Conservation (phyloP, 2,888 invertebrate genomes). For the Cerceris rybyensis region DNA sequence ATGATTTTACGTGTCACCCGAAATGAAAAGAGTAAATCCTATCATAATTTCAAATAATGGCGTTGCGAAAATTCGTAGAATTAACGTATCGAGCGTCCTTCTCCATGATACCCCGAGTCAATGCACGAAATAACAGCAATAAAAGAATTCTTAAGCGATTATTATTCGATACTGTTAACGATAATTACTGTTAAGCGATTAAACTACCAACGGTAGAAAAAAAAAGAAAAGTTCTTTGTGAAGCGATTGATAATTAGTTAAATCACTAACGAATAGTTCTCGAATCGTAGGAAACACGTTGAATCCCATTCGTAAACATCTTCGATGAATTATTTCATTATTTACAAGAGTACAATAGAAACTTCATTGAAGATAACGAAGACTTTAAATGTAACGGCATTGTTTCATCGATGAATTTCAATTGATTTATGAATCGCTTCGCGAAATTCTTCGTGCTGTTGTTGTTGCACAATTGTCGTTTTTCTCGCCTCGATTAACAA, state of each 20-base stretch:
- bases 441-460: background rate
- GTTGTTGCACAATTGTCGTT: background rate
- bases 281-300: no score
- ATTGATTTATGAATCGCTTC: background rate
- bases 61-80: background rate
- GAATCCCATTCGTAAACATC: no score
- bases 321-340: no score
- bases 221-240: background rate
- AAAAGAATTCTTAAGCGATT: slow-evolving; percentile 54
- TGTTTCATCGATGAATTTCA: background rate
- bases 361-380: no score
- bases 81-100: slow-evolving; percentile 56
- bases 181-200: slow-evolving; percentile 42
- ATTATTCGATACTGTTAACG: slow-evolving; percentile 53
- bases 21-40: no score
- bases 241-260: background rate
- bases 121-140: slow-evolving; percentile 76
- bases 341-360: no score
- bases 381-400: no score
- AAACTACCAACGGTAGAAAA: background rate
- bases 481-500: background rate
- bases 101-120: slow-evolving; percentile 63
- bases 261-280: no score
- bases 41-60: background rate
- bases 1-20: no score